Percentiles rank a stretch among this genome's conserved stretches.
phyloP scores from a whole-genome alignment of 2,888 invertebrate species.

The Nomada fucata region DNA sequence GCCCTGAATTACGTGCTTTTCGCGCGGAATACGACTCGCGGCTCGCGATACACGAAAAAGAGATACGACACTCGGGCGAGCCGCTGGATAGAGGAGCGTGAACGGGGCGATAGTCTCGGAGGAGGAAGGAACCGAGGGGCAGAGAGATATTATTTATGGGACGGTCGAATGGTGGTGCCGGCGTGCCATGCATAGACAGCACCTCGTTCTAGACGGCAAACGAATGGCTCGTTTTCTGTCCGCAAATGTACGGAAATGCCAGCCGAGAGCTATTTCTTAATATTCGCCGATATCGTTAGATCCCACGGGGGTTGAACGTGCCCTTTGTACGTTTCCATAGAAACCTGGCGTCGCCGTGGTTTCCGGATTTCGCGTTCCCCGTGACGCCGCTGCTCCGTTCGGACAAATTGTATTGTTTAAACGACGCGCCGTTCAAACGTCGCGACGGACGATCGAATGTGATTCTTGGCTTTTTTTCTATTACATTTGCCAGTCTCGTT shows the following conservation, averaged over 20 bases:
- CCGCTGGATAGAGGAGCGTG: conserved; percentile 22
- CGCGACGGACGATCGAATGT: neutral
- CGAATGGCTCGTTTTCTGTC: conserved; percentile 80
- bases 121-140: conserved; percentile 27
- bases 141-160: conserved; percentile 81
- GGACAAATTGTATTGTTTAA: neutral
- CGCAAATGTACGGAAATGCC: conserved; percentile 80
- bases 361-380: conserved; percentile 24
- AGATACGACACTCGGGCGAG: conserved; percentile 39
- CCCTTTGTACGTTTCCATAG: conserved; percentile 75
- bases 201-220: conserved; percentile 78
- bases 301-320: conserved; percentile 66
- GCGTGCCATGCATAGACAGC: conserved; percentile 84
- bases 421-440: neutral
- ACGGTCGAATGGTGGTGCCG: conserved; percentile 72
- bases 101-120: conserved; percentile 30
- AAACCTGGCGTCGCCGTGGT: conserved; percentile 68
- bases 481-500: no score
- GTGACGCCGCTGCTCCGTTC: neutral
- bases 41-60: conserved; percentile 44
- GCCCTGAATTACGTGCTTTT: conserved; percentile 29
- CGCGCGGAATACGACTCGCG: conserved; percentile 25
- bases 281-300: conserved; percentile 79
- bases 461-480: neutral
- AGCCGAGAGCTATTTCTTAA: conserved; percentile 81